Evolutionary conservation across 2,888 invertebrate genomes (phyloP).

Genomic region (Diplolepis rosae): DNA sequence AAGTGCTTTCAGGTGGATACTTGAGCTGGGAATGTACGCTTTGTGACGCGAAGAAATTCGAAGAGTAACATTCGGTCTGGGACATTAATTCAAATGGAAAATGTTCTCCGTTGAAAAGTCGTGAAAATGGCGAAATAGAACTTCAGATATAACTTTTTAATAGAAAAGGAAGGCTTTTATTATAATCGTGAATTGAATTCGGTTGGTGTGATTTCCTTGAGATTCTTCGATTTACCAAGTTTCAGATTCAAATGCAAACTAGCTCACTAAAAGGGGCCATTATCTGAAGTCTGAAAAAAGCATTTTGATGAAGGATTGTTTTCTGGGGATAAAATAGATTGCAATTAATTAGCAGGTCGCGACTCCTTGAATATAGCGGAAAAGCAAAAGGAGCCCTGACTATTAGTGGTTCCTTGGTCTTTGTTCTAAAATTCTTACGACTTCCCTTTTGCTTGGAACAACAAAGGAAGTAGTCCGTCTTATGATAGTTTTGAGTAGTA

Average conservation of each 20-base stretch:
- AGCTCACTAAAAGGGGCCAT: too few relatives aligned
- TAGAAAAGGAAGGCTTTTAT: not conserved
- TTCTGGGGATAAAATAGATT: too few relatives aligned
- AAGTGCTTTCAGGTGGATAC: conserved; percentile 19
- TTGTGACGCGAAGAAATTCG: conserved; percentile 14
- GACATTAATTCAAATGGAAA: not conserved
- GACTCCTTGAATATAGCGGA: conserved; percentile 34
- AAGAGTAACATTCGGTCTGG: not conserved
- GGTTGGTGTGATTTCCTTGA: too few relatives aligned
- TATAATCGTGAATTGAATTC: not conserved
- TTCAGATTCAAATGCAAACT: too few relatives aligned
- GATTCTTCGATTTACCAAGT: too few relatives aligned
- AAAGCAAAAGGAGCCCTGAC: conserved; percentile 31
- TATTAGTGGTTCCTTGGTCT: conserved; percentile 41
- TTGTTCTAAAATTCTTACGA: conserved; percentile 67
- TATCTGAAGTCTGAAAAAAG: too few relatives aligned
- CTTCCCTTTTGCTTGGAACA: conserved; percentile 53
- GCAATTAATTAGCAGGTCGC: too few relatives aligned
- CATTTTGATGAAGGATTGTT: too few relatives aligned
- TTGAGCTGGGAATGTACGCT: conserved; percentile 1
- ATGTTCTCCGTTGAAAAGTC: not conserved
- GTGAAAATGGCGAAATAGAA: not conserved
- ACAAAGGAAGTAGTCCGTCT: conserved; percentile 60
- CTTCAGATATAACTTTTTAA: not conserved
- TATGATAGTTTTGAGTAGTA: conserved; percentile 45